These are phyloP conservation scores for Protobothrops flavoviridis DNA, from an alignment of 2,113 vertebrate species.

Conservation along the genomic window DNA sequence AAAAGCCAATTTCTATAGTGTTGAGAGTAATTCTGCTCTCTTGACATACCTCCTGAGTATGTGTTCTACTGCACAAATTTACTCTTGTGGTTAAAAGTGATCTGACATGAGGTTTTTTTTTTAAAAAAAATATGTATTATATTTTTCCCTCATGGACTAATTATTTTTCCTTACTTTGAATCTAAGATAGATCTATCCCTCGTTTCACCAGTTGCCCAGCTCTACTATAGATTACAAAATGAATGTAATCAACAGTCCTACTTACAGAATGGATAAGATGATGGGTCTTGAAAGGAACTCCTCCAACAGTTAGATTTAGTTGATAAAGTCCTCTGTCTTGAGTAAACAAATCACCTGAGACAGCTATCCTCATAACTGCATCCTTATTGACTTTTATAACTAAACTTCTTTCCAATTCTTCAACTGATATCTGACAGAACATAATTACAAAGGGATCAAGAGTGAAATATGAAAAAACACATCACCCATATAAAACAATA, in stretches of 20 bases:
- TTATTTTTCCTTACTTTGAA: background rate
- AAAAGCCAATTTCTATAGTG: background rate
- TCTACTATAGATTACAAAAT: background rate
- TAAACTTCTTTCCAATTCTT: slow-evolving; percentile 87
- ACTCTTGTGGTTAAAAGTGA: background rate
- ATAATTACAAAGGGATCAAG: slow-evolving; percentile 25
- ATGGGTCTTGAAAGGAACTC: slow-evolving; percentile 86
- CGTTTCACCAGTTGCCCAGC: background rate
- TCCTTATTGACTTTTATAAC: slow-evolving; percentile 94
- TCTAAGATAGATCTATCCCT: background rate
- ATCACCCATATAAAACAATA: background rate
- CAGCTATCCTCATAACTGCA: slow-evolving; percentile 96
- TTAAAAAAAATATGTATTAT: background rate
- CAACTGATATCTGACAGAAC: slow-evolving; percentile 86
- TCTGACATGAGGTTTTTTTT: background rate
- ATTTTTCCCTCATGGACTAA: background rate
- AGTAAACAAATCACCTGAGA: slow-evolving; percentile 87
- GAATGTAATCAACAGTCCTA: background rate
- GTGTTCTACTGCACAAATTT: background rate
- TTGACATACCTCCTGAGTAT: background rate
- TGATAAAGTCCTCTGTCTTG: slow-evolving; percentile 85
- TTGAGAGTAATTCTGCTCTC: too few species aligned
- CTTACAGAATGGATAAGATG: slow-evolving; percentile 85
- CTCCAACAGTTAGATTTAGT: slow-evolving; percentile 93
- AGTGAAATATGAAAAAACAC: slow-evolving; percentile 9